Conservation (phyloP, 2,113 vertebrate species). For the Myxocyprinus asiaticus region DNA sequence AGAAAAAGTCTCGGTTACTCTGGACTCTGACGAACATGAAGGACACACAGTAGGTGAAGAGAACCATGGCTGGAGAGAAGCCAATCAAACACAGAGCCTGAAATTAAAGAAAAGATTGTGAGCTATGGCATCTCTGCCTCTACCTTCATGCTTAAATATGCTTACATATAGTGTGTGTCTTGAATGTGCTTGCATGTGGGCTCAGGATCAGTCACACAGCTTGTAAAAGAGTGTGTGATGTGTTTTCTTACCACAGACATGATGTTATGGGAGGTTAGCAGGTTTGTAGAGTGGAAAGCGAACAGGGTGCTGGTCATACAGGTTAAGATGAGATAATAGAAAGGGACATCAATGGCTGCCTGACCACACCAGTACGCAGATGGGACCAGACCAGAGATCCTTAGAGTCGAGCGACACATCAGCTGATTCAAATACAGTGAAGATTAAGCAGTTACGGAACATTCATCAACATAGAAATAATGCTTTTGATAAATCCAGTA, state of each 20-base stretch:
- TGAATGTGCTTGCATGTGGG: too few relatives aligned
- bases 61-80: constrained; percentile 86
- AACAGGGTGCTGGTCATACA: constrained; percentile 87
- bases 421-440: constrained; percentile 71
- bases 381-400: constrained; percentile 89
- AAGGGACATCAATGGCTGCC: constrained; percentile 85
- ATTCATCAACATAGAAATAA: too few relatives aligned
- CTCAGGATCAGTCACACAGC: background rate
- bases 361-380: constrained; percentile 96
- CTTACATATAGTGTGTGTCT: too few relatives aligned
- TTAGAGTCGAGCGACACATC: constrained; percentile 90
- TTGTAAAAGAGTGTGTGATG: background rate
- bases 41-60: constrained; percentile 91
- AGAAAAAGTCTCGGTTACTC: constrained; percentile 93
- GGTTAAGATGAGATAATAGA: constrained; percentile 84
- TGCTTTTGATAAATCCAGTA: too few relatives aligned
- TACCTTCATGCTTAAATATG: too few relatives aligned
- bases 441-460: too few relatives aligned
- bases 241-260: constrained; percentile 82
- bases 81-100: constrained; percentile 89
- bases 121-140: background rate
- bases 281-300: constrained; percentile 83
- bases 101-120: constrained; percentile 24
- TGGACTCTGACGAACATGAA: constrained; percentile 88
- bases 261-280: constrained; percentile 83